Conservation (phyloP, 2,888 invertebrate species). For the Chloromyia formosa region DNA sequence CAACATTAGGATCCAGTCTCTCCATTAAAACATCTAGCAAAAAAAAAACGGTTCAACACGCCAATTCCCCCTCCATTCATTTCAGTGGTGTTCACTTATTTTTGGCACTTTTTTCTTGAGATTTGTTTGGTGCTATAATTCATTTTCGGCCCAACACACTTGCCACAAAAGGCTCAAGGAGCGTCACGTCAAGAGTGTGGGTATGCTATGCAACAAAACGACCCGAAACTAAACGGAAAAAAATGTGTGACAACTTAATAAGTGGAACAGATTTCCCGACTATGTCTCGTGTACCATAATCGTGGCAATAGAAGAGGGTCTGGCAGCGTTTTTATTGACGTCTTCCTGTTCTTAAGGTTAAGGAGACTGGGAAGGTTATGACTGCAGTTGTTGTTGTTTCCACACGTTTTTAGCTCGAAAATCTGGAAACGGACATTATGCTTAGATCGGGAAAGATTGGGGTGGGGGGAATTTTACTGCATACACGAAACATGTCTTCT, state of each 20-base stretch:
- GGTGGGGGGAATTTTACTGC: not conserved
- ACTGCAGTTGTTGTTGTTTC: conserved; percentile 24
- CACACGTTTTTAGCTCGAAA: no score
- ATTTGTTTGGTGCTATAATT: conserved; percentile 51
- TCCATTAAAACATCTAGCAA: no score
- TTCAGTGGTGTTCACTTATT: conserved; percentile 12
- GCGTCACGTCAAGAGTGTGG: no score
- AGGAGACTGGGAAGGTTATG: not conserved
- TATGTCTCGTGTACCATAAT: conserved; percentile 28
- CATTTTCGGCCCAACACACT: conserved; percentile 53
- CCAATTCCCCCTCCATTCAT: no score
- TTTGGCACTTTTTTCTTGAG: conserved; percentile 38
- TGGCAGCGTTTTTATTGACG: conserved; percentile 39
- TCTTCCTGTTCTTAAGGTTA: conserved; percentile 1
- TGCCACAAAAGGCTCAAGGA: conserved; percentile 51
- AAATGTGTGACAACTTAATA: conserved; percentile 55
- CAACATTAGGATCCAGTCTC: no score
- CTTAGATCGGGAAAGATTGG: not conserved
- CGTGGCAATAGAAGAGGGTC: conserved; percentile 28
- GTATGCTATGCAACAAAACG: conserved; percentile 19
- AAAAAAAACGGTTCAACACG: no score
- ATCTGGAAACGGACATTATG: not conserved
- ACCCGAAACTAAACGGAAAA: conserved; percentile 25
- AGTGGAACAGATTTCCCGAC: conserved; percentile 53
- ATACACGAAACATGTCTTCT: conserved; percentile 22